Evolutionary conservation across 2,888 invertebrate genomes (phyloP).

Genomic region (Protophormia terraenovae): DNA sequence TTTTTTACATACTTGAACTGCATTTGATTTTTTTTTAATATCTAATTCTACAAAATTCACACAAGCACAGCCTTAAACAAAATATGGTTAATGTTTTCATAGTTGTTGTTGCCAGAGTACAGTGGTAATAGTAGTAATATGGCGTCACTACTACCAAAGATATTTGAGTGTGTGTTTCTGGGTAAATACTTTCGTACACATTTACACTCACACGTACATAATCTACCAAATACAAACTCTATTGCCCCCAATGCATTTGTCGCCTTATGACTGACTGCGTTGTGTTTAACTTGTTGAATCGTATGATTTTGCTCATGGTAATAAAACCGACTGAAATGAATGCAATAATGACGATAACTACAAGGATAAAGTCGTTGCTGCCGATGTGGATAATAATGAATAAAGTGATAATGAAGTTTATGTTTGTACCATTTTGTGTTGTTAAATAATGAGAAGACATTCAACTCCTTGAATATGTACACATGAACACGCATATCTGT

Average conservation of each 20-base stretch:
- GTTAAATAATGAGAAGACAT: slow-evolving; percentile 30
- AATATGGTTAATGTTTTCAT: background rate
- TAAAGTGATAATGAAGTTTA: slow-evolving; percentile 26
- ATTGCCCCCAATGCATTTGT: slow-evolving; percentile 58
- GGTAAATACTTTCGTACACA: background rate
- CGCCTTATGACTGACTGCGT: slow-evolving; percentile 52
- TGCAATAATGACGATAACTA: background rate
- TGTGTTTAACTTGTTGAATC: slow-evolving; percentile 71
- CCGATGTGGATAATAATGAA: slow-evolving; percentile 11
- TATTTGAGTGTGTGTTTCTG: background rate
- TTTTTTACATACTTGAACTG: background rate
- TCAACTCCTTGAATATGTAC: slow-evolving; percentile 3
- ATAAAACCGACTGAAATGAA: slow-evolving; percentile 17
- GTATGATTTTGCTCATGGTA: slow-evolving; percentile 40
- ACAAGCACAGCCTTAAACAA: background rate
- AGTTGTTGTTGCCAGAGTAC: background rate
- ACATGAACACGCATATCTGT: background rate
- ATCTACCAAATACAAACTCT: slow-evolving; percentile 17
- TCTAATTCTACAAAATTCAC: background rate
- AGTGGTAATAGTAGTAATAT: background rate
- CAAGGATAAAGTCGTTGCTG: background rate
- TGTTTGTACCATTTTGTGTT: slow-evolving; percentile 16
- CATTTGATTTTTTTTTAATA: background rate
- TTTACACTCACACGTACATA: background rate
- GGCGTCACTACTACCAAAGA: background rate